These are phyloP conservation scores for Drosophila seguyi DNA, from an alignment of 1,140 invertebrate species.

Conservation along the genomic window DNA sequence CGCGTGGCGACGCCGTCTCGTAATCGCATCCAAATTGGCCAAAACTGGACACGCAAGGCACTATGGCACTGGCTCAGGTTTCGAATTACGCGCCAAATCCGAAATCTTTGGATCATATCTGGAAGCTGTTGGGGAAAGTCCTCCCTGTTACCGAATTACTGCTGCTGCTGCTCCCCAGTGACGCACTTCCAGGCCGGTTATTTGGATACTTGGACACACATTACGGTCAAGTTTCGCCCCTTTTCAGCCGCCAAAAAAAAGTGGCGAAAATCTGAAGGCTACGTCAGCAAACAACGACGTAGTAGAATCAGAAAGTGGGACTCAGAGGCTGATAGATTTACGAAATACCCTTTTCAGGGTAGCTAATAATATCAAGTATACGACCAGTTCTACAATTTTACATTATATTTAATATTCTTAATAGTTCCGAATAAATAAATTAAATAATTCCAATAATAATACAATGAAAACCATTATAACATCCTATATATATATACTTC, in stretches of 20 bases:
- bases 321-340: background rate
- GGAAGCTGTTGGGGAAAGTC: slow-evolving; percentile 1
- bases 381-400: background rate
- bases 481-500: background rate
- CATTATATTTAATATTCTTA: background rate
- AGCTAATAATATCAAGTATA: slow-evolving; percentile 1
- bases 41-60: slow-evolving; percentile 50
- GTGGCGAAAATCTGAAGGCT: slow-evolving; percentile 9
- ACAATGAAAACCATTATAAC: background rate
- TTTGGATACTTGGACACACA: background rate
- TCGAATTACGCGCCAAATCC: slow-evolving; percentile 53
- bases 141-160: background rate
- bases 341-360: background rate
- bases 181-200: slow-evolving; percentile 21
- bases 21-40: slow-evolving; percentile 57
- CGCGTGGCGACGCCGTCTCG: slow-evolving; percentile 51
- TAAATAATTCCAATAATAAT: background rate
- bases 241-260: background rate
- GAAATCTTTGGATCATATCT: slow-evolving; percentile 4
- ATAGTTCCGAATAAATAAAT: background rate
- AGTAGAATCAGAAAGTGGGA: slow-evolving; percentile 30
- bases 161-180: slow-evolving; percentile 18
- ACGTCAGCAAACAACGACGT: slow-evolving; percentile 48
- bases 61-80: slow-evolving; percentile 49
- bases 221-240: slow-evolving; percentile 21